Evolutionary conservation across 2,113 vertebrate species (phyloP).

Genomic region (Nannospalax galili): DNA sequence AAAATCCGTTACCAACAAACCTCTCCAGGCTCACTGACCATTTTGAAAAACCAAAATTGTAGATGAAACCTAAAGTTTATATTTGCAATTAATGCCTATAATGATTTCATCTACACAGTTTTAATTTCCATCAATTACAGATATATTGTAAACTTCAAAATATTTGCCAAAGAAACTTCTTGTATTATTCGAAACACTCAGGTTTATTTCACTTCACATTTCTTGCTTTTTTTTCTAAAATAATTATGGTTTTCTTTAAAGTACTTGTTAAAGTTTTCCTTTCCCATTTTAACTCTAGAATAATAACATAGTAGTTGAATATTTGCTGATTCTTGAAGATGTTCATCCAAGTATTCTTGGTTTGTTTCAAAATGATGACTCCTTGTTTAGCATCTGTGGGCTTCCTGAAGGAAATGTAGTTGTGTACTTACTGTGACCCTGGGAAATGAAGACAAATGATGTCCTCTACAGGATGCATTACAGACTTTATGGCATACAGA

Average conservation of each 20-base stretch:
- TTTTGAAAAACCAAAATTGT: background rate
- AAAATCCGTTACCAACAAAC: background rate
- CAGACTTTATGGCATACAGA: conserved; percentile 80
- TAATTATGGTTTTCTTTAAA: conserved; percentile 5
- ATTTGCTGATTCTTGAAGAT: background rate
- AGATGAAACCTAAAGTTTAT: background rate
- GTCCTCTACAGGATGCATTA: conserved; percentile 82
- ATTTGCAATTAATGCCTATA: background rate
- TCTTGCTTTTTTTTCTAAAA: background rate
- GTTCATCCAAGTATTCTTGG: background rate
- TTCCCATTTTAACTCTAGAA: conserved; percentile 5
- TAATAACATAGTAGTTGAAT: background rate
- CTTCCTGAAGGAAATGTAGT: conserved; percentile 81
- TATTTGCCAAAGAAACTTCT: background rate
- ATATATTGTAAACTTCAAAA: background rate
- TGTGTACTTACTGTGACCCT: conserved; percentile 83
- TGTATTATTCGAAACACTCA: no score
- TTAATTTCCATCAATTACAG: background rate
- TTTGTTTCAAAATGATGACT: conserved; percentile 61
- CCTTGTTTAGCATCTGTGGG: conserved; percentile 64
- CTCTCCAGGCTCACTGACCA: background rate
- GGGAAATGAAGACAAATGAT: conserved; percentile 84
- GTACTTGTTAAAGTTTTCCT: background rate
- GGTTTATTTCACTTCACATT: conserved; percentile 11
- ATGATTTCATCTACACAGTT: background rate